phyloP scores from a whole-genome alignment of 2,888 invertebrate species.

The Platerodrilus igneus region DNA sequence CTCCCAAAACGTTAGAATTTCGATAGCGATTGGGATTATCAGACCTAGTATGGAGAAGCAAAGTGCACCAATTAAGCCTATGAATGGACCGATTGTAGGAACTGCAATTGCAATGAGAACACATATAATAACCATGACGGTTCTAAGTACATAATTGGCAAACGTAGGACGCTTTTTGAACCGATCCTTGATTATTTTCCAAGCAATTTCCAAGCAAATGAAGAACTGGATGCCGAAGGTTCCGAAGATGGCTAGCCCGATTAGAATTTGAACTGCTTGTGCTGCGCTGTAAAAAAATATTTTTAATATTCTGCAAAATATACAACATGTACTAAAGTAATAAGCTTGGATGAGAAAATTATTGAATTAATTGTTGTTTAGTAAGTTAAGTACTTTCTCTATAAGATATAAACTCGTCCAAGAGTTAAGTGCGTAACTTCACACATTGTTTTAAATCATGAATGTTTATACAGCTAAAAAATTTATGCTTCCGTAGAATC shows the following conservation, averaged over 20 bases:
- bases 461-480: no score
- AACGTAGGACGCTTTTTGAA: conserved; percentile 63
- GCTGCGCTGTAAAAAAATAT: conserved; percentile 59
- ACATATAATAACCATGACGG: conserved; percentile 62
- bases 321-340: not conserved
- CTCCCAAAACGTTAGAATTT: conserved; percentile 82
- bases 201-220: conserved; percentile 90
- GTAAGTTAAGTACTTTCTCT: no score
- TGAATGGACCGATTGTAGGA: conserved; percentile 84
- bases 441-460: no score
- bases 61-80: conserved; percentile 88
- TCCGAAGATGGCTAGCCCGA: conserved; percentile 86
- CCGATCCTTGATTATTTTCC: conserved; percentile 72
- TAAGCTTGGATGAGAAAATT: no score
- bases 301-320: not conserved
- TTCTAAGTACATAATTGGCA: conserved; percentile 71
- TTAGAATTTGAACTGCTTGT: conserved; percentile 79
- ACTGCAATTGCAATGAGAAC: conserved; percentile 79
- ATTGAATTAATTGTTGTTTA: no score
- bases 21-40: conserved; percentile 80
- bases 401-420: no score
- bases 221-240: conserved; percentile 96
- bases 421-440: no score
- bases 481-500: no score
- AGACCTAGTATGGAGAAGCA: conserved; percentile 90